Conservation (phyloP, 1,140 invertebrate species). For the Drosophila sechellia region DNA sequence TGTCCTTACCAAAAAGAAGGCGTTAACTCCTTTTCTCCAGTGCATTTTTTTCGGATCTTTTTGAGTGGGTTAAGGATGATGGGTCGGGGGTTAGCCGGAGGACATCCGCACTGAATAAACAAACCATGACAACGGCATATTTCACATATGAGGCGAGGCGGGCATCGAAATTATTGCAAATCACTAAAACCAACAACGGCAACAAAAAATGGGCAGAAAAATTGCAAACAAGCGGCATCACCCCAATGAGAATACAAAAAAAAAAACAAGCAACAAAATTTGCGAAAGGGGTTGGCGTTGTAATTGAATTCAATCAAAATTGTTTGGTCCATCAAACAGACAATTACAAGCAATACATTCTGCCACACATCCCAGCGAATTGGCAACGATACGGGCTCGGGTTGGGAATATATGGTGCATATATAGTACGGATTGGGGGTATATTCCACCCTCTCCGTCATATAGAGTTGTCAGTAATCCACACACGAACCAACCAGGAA, state of each 20-base stretch:
- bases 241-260: not conserved
- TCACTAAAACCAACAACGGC: constrained; percentile 78
- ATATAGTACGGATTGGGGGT: not conserved
- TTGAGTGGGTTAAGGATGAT: constrained; percentile 17
- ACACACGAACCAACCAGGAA: constrained; percentile 16
- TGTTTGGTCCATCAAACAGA: constrained; percentile 83
- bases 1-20: too few species aligned
- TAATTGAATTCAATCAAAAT: constrained; percentile 85
- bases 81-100: constrained; percentile 30
- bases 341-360: constrained; percentile 74
- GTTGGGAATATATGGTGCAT: not conserved
- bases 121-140: constrained; percentile 81
- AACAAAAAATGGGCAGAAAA: constrained; percentile 28
- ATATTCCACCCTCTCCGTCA: constrained; percentile 6
- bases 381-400: constrained; percentile 22
- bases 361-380: constrained; percentile 24
- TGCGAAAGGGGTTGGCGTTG: constrained; percentile 46
- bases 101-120: constrained; percentile 73
- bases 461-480: constrained; percentile 70
- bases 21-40: too few species aligned
- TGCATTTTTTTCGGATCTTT: not conserved
- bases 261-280: not conserved
- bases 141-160: constrained; percentile 61
- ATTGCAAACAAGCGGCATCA: constrained; percentile 5
- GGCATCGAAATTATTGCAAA: constrained; percentile 76